Evolutionary conservation across 2,113 vertebrate genomes (phyloP).

Genomic region (Microcebus lehilahytsara): DNA sequence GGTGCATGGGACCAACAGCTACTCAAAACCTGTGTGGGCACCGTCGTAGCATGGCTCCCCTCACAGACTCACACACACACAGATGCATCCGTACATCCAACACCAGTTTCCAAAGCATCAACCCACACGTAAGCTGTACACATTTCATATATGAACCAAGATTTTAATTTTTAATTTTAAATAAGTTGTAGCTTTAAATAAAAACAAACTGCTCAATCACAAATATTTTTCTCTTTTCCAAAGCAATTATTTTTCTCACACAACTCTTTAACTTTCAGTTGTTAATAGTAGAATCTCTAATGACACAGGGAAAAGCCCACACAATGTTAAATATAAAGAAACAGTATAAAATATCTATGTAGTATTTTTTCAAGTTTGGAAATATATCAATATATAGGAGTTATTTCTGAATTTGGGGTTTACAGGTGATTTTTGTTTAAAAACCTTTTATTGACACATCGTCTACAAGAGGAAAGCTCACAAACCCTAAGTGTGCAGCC

Average conservation of each 20-base stretch:
- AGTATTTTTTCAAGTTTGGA: not conserved
- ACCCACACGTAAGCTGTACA: rapidly evolving
- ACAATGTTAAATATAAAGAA: not conserved
- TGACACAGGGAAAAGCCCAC: not conserved
- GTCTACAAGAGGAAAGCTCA: not conserved
- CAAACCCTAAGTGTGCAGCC: too few relatives aligned
- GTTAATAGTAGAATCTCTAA: not conserved
- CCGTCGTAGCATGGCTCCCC: rapidly evolving
- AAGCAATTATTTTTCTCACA: not conserved
- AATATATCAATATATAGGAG: not conserved
- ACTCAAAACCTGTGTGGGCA: rapidly evolving
- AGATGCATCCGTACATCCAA: rapidly evolving
- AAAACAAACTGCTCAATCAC: not conserved
- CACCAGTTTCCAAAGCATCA: not conserved
- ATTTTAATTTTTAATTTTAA: rapidly evolving
- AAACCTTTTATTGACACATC: not conserved
- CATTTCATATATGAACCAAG: rapidly evolving
- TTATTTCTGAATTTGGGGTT: not conserved
- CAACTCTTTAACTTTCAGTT: not conserved
- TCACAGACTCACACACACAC: not conserved
- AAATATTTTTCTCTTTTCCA: not conserved
- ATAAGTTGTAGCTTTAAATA: not conserved
- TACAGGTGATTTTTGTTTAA: not conserved
- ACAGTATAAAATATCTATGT: rapidly evolving
- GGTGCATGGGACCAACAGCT: rapidly evolving